Percentiles rank a stretch among this genome's conserved stretches.
These are phyloP conservation scores for Intellagama lesueurii DNA, from an alignment of 2,797 vertebrate species.

Conservation along the genomic window DNA sequence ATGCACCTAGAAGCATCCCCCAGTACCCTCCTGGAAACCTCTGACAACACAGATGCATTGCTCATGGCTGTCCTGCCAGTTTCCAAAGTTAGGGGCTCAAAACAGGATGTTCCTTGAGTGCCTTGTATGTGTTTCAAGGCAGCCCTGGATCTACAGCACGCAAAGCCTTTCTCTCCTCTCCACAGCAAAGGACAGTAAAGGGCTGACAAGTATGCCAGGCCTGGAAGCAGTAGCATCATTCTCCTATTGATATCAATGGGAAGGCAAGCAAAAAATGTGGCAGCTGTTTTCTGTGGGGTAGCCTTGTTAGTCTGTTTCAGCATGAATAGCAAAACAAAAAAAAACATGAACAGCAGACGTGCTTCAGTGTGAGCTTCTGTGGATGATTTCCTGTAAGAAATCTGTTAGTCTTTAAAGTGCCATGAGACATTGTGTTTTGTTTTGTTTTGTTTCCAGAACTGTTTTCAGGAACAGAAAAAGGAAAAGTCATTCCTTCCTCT, in stretches of 20 bases:
- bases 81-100: no score
- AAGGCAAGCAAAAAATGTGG: no score
- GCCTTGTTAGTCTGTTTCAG: no score
- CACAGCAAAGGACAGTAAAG: not conserved
- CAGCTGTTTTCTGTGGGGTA: no score
- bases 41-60: not conserved
- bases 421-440: no score
- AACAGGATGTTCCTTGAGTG: not conserved
- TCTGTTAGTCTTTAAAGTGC: no score
- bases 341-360: no score
- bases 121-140: not conserved
- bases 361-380: no score
- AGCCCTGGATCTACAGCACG: not conserved
- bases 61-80: no score
- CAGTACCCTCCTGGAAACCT: not conserved
- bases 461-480: not conserved
- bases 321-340: no score
- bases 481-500: not conserved
- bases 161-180: not conserved
- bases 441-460: no score
- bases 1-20: not conserved
- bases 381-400: no score
- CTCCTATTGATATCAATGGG: not conserved
- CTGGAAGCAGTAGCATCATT: not conserved
- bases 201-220: not conserved